Percentiles rank a stretch among this genome's conserved stretches.
Evolutionary conservation across 2,888 invertebrate genomes (phyloP).

Genomic region (Aleiodes testaceus): DNA sequence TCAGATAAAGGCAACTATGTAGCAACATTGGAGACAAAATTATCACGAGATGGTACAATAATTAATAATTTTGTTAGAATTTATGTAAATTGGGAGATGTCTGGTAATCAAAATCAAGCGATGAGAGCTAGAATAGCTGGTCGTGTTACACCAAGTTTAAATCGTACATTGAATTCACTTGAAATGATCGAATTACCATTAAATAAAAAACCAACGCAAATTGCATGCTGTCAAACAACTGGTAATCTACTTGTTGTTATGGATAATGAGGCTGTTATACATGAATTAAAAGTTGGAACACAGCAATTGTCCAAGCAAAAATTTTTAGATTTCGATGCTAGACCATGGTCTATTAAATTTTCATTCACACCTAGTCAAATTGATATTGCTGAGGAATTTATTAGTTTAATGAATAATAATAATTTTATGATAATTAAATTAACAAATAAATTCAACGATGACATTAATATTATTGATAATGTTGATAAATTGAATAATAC

Average conservation of each 20-base stretch:
- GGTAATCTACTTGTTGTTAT: conserved; percentile 73
- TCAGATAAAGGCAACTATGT: conserved; percentile 82
- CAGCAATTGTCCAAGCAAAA: conserved; percentile 81
- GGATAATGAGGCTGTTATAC: conserved; percentile 74
- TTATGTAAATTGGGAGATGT: conserved; percentile 83
- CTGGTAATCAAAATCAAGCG: conserved; percentile 73
- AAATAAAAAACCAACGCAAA: conserved; percentile 76
- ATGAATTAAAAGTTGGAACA: conserved; percentile 78
- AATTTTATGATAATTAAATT: conserved; percentile 76
- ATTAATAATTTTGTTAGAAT: conserved; percentile 78
- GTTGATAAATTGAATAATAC: conserved; percentile 43
- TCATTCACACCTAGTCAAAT: conserved; percentile 78
- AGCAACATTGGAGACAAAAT: conserved; percentile 79
- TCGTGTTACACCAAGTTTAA: conserved; percentile 81
- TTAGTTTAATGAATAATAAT: conserved; percentile 78
- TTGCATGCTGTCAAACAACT: conserved; percentile 78
- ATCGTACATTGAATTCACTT: conserved; percentile 77
- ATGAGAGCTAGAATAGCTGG: conserved; percentile 84
- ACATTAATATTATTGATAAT: conserved; percentile 58
- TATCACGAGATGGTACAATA: conserved; percentile 61
- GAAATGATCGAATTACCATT: conserved; percentile 85
- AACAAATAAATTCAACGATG: conserved; percentile 68
- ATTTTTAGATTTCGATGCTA: conserved; percentile 82
- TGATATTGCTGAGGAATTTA: conserved; percentile 80
- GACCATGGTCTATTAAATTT: conserved; percentile 79